A percentile compares a stretch with the other conserved stretches of the same genome.
Conservation (phyloP, 2,797 vertebrate genomes). For the Enteromius unitaeniatus region DNA sequence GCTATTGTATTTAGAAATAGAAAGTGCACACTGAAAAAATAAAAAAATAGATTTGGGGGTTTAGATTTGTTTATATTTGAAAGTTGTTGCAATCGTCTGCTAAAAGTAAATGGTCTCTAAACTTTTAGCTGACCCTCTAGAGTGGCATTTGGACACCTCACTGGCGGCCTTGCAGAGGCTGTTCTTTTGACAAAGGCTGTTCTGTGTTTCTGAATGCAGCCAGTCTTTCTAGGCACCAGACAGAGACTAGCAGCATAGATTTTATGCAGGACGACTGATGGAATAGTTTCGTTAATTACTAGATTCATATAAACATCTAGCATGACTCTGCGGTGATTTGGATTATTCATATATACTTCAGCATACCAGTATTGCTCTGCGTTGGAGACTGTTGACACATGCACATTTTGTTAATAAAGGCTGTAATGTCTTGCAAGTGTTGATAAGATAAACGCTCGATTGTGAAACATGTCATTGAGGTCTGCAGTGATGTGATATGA, state of each 20-base stretch:
- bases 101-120: not conserved
- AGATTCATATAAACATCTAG: not conserved
- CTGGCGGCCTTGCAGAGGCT: not conserved
- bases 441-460: constrained; percentile 37
- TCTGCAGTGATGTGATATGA: not conserved
- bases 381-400: not conserved
- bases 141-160: not conserved
- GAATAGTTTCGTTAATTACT: not conserved
- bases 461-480: constrained; percentile 6
- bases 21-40: not conserved
- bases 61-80: not conserved
- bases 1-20: not conserved
- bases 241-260: not conserved
- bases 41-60: not conserved
- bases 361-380: not conserved
- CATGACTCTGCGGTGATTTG: not conserved
- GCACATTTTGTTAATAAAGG: constrained; percentile 3
- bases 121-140: not conserved
- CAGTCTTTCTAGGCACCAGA: constrained; percentile 8
- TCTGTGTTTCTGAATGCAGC: constrained; percentile 24
- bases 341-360: not conserved
- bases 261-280: constrained; percentile 5
- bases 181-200: constrained; percentile 30
- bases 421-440: not conserved
- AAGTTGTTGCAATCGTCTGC: too few species aligned